Evolutionary conservation across 2,797 vertebrate genomes (phyloP).

Genomic region (Taeniopygia guttata): DNA sequence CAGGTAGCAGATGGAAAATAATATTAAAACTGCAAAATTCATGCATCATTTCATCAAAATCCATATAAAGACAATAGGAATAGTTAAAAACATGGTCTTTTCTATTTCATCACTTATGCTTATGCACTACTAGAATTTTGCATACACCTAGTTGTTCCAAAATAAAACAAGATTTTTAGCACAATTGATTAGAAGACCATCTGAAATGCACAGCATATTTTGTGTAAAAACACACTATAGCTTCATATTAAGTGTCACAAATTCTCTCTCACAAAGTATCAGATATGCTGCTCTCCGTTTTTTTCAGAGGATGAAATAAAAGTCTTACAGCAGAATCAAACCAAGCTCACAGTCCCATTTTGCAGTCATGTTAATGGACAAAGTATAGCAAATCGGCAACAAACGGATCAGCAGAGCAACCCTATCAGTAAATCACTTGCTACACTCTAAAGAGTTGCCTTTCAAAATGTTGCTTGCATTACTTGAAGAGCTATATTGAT

Average conservation of each 20-base stretch:
- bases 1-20: background rate
- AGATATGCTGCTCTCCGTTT: background rate
- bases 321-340: slow-evolving; percentile 1
- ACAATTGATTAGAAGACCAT: background rate
- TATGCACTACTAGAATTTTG: background rate
- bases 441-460: background rate
- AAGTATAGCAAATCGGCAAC: slow-evolving; percentile 3
- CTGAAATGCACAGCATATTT: background rate
- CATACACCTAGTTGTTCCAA: background rate
- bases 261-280: background rate
- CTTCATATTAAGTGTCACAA: background rate
- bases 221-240: background rate
- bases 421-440: slow-evolving; percentile 23
- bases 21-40: background rate
- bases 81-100: background rate
- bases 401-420: background rate
- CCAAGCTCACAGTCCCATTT: background rate
- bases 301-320: slow-evolving; percentile 6
- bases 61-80: background rate
- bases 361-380: background rate
- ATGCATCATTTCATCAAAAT: background rate
- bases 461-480: slow-evolving; percentile 29
- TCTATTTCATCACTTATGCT: background rate
- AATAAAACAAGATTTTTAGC: background rate
- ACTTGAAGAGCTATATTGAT: slow-evolving; percentile 29